Conservation (phyloP, 2,113 vertebrate species). For the Channa maculata region DNA sequence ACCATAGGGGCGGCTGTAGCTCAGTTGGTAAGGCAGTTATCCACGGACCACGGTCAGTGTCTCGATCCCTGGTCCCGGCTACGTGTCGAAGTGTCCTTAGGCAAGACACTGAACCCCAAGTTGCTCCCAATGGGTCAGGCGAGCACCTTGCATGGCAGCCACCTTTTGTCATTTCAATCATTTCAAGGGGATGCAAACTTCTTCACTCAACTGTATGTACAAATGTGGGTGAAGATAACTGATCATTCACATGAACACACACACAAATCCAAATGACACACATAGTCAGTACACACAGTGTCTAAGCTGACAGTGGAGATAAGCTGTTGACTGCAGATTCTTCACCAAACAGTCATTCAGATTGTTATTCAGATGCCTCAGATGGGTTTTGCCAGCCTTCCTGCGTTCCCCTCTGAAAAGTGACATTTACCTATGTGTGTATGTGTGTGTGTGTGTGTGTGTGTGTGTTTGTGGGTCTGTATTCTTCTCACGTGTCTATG, state of each 20-base stretch:
- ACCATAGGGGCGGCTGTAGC: too few species aligned
- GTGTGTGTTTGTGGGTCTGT: constrained; percentile 20
- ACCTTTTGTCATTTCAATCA: too few species aligned
- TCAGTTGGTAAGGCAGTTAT: too few species aligned
- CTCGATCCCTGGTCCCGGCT: too few species aligned
- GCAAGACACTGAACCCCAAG: too few species aligned
- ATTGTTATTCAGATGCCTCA: constrained; percentile 45
- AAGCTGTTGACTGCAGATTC: constrained; percentile 46
- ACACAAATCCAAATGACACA: neutral
- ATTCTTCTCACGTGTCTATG: constrained; percentile 15
- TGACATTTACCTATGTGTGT: constrained; percentile 33
- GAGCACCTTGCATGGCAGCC: too few species aligned
- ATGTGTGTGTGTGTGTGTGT: neutral
- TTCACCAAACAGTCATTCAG: constrained; percentile 28
- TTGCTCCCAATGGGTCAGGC: too few species aligned
- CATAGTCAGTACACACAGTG: neutral
- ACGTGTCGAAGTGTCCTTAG: too few species aligned
- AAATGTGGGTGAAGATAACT: constrained; percentile 22
- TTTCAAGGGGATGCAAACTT: too few species aligned
- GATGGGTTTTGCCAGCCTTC: constrained; percentile 34
- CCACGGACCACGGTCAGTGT: too few species aligned
- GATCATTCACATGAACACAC: neutral
- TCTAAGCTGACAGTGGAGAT: constrained; percentile 53
- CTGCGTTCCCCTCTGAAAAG: constrained; percentile 27
- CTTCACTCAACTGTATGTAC: too few species aligned